Percentiles rank a stretch among this genome's conserved stretches.
Evolutionary conservation across 2,888 invertebrate species (phyloP).

Genomic region (Drosophila mimica): DNA sequence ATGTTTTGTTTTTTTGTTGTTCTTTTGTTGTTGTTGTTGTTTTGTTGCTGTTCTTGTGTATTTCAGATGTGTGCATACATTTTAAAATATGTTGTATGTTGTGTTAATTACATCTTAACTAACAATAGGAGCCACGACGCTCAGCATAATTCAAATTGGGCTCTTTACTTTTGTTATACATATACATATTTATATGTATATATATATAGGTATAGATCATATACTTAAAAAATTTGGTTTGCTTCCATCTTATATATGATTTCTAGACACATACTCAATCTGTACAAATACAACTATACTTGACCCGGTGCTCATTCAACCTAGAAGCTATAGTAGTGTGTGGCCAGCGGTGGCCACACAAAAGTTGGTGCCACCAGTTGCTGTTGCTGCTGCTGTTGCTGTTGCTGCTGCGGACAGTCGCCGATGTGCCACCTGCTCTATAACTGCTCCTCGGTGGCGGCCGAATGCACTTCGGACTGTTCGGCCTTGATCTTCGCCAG

Average conservation of each 20-base stretch:
- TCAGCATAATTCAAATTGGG: slow-evolving; percentile 19
- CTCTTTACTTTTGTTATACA: slow-evolving; percentile 34
- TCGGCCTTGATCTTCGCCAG: slow-evolving; percentile 84
- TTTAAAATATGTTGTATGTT: slow-evolving; percentile 13
- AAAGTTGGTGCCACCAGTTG: slow-evolving; percentile 52
- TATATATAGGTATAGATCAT: slow-evolving; percentile 1
- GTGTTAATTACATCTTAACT: slow-evolving; percentile 66
- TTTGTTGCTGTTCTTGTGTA: slow-evolving; percentile 40
- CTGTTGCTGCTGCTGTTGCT: slow-evolving; percentile 19
- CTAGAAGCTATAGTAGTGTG: slow-evolving; percentile 76
- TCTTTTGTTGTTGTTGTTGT: slow-evolving; percentile 26
- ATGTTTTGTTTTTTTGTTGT: slow-evolving; percentile 52
- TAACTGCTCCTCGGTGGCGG: slow-evolving; percentile 82
- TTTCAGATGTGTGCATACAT: slow-evolving; percentile 25
- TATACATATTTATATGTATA: slow-evolving; percentile 4
- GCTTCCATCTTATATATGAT: slow-evolving; percentile 22
- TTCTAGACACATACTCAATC: slow-evolving; percentile 34
- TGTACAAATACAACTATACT: slow-evolving; percentile 23
- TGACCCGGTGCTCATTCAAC: slow-evolving; percentile 34
- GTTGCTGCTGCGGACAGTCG: slow-evolving; percentile 41
- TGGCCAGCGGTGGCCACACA: slow-evolving; percentile 64
- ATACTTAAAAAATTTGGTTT: slow-evolving; percentile 50
- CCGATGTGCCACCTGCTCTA: slow-evolving; percentile 81
- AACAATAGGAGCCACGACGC: slow-evolving; percentile 51
- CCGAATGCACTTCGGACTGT: slow-evolving; percentile 56